A percentile compares a stretch with the other conserved stretches of the same genome.
phyloP scores from a whole-genome alignment of 2,113 vertebrate species.

The Carassius gibelio region DNA sequence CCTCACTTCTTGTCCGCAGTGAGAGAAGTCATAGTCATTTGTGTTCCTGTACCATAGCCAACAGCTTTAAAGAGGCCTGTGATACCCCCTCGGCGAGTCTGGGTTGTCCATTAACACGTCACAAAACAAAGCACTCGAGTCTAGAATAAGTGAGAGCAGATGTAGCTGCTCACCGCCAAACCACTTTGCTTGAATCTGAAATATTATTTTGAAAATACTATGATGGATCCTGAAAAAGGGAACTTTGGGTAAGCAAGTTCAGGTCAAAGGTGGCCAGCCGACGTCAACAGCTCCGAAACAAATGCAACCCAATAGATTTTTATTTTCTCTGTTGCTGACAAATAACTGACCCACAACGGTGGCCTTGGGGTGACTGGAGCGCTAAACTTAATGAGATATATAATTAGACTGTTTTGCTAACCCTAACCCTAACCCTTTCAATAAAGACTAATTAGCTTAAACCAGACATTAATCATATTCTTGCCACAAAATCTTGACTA shows the following conservation, averaged over 20 bases:
- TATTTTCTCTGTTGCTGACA: constrained; percentile 70
- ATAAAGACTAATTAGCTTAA: constrained; percentile 70
- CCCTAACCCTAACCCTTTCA: constrained; percentile 69
- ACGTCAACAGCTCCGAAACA: constrained; percentile 65
- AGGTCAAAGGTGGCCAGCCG: neutral
- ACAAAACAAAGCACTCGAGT: constrained; percentile 40
- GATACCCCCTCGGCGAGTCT: constrained; percentile 44
- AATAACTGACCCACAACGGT: constrained; percentile 74
- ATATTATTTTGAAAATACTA: neutral
- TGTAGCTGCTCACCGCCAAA: neutral
- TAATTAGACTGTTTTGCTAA: constrained; percentile 75
- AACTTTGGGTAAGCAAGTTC: neutral
- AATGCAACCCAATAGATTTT: constrained; percentile 67
- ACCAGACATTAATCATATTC: constrained; percentile 66
- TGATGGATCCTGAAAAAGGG: neutral
- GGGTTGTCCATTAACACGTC: constrained; percentile 22
- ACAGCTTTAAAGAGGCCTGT: constrained; percentile 16
- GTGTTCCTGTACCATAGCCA: constrained; percentile 21
- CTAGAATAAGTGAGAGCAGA: constrained; percentile 40
- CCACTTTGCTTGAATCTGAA: neutral
- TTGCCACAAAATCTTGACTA: constrained; percentile 54
- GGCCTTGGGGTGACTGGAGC: constrained; percentile 62
- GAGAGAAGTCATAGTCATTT: constrained; percentile 40
- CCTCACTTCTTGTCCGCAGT: neutral
- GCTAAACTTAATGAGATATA: constrained; percentile 73